These are phyloP conservation scores for Ernsta delagoae DNA, from an alignment of 2,888 invertebrate species.

Conservation along the genomic window DNA sequence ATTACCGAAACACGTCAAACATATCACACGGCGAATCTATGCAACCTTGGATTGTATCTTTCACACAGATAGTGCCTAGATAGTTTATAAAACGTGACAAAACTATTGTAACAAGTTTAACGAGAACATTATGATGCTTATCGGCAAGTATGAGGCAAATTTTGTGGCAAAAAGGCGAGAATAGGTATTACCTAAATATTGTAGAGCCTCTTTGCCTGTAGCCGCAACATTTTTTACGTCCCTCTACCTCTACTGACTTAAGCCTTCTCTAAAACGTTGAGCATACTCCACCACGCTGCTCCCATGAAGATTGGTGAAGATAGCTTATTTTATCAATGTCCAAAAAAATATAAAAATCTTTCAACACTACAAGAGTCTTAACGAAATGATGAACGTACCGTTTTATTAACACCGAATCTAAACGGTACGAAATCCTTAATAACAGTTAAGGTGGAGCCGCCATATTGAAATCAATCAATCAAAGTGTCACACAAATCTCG, in stretches of 20 bases:
- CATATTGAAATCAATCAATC: constrained; percentile 51
- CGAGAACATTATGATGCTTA: constrained; percentile 7
- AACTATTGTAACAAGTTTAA: constrained; percentile 23
- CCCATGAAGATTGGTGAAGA: too few species aligned
- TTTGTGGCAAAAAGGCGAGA: constrained; percentile 1
- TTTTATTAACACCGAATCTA: constrained; percentile 39
- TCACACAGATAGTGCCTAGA: constrained; percentile 44
- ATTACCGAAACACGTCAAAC: constrained; percentile 14
- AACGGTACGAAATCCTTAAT: constrained; percentile 39
- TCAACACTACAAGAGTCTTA: background rate
- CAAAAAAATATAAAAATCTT: background rate
- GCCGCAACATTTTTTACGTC: too few species aligned
- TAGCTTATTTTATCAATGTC: too few species aligned
- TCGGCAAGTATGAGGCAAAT: constrained; percentile 14
- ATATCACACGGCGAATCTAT: constrained; percentile 45
- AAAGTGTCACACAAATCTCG: constrained; percentile 50
- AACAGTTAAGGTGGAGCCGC: constrained; percentile 27
- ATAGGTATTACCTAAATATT: too few species aligned
- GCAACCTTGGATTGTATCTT: constrained; percentile 43
- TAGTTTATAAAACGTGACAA: constrained; percentile 42
- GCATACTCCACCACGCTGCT: too few species aligned
- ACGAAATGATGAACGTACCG: constrained; percentile 8
- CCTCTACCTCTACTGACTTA: too few species aligned
- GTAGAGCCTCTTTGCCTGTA: too few species aligned
- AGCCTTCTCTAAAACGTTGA: too few species aligned